Evolutionary conservation across 2,888 invertebrate species (phyloP).

Genomic region (Halictus quadricinctus): DNA sequence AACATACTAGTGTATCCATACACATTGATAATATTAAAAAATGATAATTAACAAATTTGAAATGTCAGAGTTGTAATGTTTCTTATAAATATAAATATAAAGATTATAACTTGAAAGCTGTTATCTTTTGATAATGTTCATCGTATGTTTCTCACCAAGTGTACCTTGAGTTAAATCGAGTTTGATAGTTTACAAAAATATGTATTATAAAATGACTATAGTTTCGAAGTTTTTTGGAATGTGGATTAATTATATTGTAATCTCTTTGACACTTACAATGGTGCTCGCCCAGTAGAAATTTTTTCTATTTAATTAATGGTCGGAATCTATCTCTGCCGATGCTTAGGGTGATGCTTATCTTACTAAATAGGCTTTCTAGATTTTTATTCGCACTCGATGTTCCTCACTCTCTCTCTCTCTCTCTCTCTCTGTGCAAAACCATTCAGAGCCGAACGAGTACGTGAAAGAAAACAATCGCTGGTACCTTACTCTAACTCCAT

Average conservation of each 20-base stretch:
- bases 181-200: background rate
- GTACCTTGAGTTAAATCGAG: background rate
- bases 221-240: background rate
- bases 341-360: background rate
- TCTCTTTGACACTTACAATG: background rate
- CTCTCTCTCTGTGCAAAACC: background rate
- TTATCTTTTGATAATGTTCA: too few species aligned
- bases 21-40: background rate
- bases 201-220: background rate
- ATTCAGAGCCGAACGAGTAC: background rate
- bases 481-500: background rate
- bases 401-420: constrained; percentile 3
- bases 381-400: background rate
- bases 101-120: background rate
- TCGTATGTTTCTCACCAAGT: background rate
- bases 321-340: background rate
- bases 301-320: background rate
- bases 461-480: background rate
- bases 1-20: background rate
- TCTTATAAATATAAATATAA: background rate
- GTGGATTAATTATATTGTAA: background rate
- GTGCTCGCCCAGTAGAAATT: background rate
- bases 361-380: background rate
- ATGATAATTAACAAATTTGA: background rate
- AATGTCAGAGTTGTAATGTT: background rate